phyloP scores from a whole-genome alignment of 2,888 invertebrate species.

The Protophormia terraenovae region DNA sequence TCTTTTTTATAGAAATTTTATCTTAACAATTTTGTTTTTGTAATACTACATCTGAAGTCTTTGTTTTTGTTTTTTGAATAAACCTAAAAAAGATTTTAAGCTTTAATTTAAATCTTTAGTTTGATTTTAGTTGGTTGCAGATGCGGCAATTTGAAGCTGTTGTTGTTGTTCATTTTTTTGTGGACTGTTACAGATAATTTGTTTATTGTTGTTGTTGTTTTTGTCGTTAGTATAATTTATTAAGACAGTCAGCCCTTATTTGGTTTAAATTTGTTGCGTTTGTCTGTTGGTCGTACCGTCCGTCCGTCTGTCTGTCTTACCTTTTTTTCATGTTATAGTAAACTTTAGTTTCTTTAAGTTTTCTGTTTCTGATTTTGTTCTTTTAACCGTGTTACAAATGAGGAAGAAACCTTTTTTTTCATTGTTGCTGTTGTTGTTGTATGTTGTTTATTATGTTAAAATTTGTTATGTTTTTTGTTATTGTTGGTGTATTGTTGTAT shows the following conservation, averaged over 20 bases:
- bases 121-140: constrained; percentile 19
- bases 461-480: too few relatives aligned
- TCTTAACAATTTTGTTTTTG: constrained; percentile 4
- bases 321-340: background rate
- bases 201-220: constrained; percentile 35
- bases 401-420: background rate
- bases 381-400: constrained; percentile 52
- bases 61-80: background rate
- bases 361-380: constrained; percentile 22
- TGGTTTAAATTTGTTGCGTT: constrained; percentile 48
- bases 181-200: constrained; percentile 54
- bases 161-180: background rate
- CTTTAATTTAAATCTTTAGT: constrained; percentile 39
- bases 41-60: background rate
- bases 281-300: too few relatives aligned
- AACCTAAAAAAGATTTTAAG: background rate
- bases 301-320: background rate
- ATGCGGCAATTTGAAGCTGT: constrained; percentile 14
- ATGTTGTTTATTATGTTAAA: constrained; percentile 8
- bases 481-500: constrained; percentile 12
- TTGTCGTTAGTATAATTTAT: constrained; percentile 53
- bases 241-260: constrained; percentile 57
- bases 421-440: background rate
- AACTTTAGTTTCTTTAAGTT: background rate
- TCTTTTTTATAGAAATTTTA: background rate